Percentiles rank a stretch among this genome's conserved stretches.
Conservation (phyloP, 2,797 vertebrate genomes). For the Morelia viridis region DNA sequence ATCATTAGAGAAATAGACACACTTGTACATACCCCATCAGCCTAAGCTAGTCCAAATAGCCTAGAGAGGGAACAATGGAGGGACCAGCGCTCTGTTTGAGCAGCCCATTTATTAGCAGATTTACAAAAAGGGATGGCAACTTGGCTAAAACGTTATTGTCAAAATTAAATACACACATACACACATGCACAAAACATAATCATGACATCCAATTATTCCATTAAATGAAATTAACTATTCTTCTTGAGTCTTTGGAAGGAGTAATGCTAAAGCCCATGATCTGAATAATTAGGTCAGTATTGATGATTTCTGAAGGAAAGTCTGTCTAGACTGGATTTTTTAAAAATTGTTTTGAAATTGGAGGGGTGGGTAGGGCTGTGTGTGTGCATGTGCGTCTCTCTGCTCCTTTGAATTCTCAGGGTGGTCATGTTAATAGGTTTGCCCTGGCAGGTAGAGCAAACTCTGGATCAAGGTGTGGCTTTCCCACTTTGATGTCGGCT, state of each 20-base stretch:
- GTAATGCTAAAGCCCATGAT: constrained; percentile 69
- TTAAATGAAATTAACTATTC: constrained; percentile 78
- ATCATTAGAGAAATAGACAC: constrained; percentile 57
- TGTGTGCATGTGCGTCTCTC: constrained; percentile 27
- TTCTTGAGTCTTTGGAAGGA: constrained; percentile 75
- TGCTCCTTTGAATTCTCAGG: constrained; percentile 79
- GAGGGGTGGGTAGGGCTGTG: constrained; percentile 42
- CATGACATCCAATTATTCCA: constrained; percentile 79
- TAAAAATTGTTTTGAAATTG: constrained; percentile 57
- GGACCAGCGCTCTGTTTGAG: constrained; percentile 64
- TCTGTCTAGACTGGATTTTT: constrained; percentile 84
- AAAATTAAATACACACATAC: constrained; percentile 52
- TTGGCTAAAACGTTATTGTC: constrained; percentile 71
- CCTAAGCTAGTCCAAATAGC: constrained; percentile 67
- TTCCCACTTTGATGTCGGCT: constrained; percentile 81
- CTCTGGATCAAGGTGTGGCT: constrained; percentile 82
- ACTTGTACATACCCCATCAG: constrained; percentile 44
- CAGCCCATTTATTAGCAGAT: constrained; percentile 69
- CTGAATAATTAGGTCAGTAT: constrained; percentile 79
- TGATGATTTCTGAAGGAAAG: constrained; percentile 72
- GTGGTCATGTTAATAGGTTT: constrained; percentile 78
- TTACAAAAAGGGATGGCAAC: constrained; percentile 57
- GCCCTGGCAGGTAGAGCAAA: constrained; percentile 77
- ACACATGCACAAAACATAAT: constrained; percentile 49
- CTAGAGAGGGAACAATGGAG: constrained; percentile 62